Conservation (phyloP, 2,888 invertebrate species). For the Holacanthella duospinosa region DNA sequence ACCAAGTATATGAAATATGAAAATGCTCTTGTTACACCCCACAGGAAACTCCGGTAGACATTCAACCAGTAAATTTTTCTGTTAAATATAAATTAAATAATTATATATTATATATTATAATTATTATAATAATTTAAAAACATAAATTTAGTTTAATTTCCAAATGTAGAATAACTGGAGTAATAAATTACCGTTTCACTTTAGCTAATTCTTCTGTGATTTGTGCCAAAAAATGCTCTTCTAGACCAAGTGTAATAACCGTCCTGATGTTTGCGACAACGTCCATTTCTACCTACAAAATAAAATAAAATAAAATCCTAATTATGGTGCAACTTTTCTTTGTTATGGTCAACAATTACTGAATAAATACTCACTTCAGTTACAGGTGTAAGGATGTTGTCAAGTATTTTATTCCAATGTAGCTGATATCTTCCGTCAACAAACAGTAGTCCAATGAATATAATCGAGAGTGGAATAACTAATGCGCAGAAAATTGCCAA, state of each 20-base stretch:
- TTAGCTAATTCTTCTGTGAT: background rate
- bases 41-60: background rate
- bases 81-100: background rate
- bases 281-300: conserved; percentile 10
- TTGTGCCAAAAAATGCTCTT: conserved; percentile 2
- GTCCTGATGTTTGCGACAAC: conserved; percentile 20
- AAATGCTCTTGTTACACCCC: background rate
- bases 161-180: no score
- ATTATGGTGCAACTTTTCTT: background rate
- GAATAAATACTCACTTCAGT: background rate
- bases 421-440: background rate
- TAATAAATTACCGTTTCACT: background rate
- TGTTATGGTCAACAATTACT: no score
- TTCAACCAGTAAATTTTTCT: background rate
- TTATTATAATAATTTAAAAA: no score
- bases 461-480: background rate
- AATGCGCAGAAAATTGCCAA: no score
- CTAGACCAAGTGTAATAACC: conserved; percentile 13
- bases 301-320: background rate
- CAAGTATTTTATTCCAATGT: background rate
- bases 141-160: background rate
- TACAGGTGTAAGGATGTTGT: background rate
- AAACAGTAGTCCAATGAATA: background rate
- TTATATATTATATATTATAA: no score
- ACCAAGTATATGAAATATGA: background rate